phyloP scores from a whole-genome alignment of 1,140 invertebrate species.

The Drosophila subobscura region DNA sequence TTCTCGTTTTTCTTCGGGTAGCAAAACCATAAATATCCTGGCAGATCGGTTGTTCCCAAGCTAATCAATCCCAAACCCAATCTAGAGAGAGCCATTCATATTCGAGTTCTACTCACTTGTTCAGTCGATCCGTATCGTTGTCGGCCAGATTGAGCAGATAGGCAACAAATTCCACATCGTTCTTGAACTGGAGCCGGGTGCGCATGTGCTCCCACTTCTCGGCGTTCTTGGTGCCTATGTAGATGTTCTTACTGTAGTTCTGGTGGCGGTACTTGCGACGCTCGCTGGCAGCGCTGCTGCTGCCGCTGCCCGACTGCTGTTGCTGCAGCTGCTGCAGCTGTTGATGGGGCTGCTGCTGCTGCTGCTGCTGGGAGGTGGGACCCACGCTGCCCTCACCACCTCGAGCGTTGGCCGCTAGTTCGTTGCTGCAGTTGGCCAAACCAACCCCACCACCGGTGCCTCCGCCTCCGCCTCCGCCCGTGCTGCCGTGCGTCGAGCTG shows the following conservation, averaged over 20 bases:
- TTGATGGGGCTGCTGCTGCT: slow-evolving; percentile 34
- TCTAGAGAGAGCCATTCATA: not conserved
- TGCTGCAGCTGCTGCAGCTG: slow-evolving; percentile 38
- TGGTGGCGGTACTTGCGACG: slow-evolving; percentile 80
- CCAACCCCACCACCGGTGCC: not conserved
- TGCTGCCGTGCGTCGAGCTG: slow-evolving; percentile 36
- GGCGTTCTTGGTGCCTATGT: slow-evolving; percentile 84
- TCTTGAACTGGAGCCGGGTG: slow-evolving; percentile 80
- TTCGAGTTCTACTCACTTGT: slow-evolving; percentile 74
- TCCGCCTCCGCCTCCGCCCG: slow-evolving; percentile 27
- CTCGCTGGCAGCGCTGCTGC: slow-evolving; percentile 66
- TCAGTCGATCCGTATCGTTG: slow-evolving; percentile 82
- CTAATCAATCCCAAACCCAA: no score
- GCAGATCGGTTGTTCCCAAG: no score
- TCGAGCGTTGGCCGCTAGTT: slow-evolving; percentile 13
- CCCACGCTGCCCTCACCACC: not conserved
- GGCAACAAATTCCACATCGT: slow-evolving; percentile 84
- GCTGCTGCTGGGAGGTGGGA: slow-evolving; percentile 24
- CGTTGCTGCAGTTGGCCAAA: slow-evolving; percentile 21
- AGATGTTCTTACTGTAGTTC: slow-evolving; percentile 83
- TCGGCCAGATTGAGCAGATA: slow-evolving; percentile 84
- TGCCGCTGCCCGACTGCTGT: slow-evolving; percentile 36
- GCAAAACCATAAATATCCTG: no score
- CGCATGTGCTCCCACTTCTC: slow-evolving; percentile 84
- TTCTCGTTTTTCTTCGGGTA: no score